These are phyloP conservation scores for Sarotherodon lohbergeri DNA, from an alignment of 2,113 vertebrate genomes.

Conservation along the genomic window DNA sequence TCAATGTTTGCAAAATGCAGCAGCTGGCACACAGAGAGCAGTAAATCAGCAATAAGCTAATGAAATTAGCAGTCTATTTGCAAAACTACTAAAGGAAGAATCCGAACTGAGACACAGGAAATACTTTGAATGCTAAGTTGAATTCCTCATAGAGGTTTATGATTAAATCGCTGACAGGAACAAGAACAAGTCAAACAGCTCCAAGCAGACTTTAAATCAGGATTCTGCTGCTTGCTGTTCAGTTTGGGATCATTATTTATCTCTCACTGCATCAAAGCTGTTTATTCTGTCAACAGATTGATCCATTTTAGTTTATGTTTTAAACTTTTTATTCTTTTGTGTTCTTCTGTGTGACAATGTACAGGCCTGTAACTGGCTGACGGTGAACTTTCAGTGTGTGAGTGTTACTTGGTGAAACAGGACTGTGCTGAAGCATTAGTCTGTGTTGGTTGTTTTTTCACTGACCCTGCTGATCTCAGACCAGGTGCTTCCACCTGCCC, in stretches of 20 bases:
- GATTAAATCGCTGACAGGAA: neutral
- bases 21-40: neutral
- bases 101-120: neutral
- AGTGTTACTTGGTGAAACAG: neutral
- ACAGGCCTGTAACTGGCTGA: too few relatives aligned
- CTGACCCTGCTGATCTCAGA: neutral
- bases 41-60: neutral
- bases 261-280: neutral
- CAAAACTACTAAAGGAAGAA: neutral
- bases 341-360: neutral
- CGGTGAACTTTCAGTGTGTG: neutral
- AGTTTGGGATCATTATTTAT: neutral
- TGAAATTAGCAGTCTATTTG: neutral
- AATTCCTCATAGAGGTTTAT: neutral
- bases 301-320: neutral
- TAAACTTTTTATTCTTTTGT: neutral
- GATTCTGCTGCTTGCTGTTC: neutral
- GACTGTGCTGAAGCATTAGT: neutral
- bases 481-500: neutral
- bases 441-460: neutral
- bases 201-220: neutral
- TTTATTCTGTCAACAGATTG: neutral
- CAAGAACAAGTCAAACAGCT: neutral
- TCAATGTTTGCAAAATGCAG: neutral
- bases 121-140: neutral